Evolutionary conservation across 2,113 vertebrate species (phyloP).

Genomic region (Gracilinanus agilis): DNA sequence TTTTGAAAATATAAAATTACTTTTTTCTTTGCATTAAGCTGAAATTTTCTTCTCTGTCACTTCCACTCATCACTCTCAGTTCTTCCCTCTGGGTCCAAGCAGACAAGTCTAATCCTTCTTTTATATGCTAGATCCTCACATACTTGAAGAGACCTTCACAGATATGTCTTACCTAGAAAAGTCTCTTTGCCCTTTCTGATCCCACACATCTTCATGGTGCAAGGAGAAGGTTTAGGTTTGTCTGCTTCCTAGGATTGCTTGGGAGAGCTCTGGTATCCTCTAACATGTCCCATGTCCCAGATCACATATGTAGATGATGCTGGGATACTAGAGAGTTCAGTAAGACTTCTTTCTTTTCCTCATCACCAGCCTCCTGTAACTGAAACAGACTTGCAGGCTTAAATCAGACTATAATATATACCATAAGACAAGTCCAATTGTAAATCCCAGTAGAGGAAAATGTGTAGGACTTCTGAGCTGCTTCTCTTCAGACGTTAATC

Average conservation of each 20-base stretch:
- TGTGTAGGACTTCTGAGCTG: background rate
- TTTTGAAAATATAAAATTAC: background rate
- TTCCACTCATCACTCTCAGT: background rate
- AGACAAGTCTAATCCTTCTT: background rate
- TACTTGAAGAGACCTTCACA: background rate
- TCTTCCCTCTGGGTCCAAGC: background rate
- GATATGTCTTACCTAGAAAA: background rate
- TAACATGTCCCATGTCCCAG: background rate
- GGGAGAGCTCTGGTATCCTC: background rate
- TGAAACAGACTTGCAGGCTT: background rate
- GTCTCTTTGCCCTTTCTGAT: background rate
- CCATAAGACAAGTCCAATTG: background rate
- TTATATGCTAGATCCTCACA: background rate
- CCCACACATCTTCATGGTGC: background rate
- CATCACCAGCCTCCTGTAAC: background rate
- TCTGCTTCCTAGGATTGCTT: background rate
- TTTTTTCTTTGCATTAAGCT: background rate
- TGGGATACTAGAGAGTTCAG: background rate
- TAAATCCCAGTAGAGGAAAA: background rate
- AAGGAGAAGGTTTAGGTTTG: background rate
- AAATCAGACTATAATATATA: background rate
- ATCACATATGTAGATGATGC: background rate
- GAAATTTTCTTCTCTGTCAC: background rate
- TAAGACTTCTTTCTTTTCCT: background rate
- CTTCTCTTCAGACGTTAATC: background rate